phyloP scores from a whole-genome alignment of 2,888 invertebrate genomes.

The Chesias legatella region DNA sequence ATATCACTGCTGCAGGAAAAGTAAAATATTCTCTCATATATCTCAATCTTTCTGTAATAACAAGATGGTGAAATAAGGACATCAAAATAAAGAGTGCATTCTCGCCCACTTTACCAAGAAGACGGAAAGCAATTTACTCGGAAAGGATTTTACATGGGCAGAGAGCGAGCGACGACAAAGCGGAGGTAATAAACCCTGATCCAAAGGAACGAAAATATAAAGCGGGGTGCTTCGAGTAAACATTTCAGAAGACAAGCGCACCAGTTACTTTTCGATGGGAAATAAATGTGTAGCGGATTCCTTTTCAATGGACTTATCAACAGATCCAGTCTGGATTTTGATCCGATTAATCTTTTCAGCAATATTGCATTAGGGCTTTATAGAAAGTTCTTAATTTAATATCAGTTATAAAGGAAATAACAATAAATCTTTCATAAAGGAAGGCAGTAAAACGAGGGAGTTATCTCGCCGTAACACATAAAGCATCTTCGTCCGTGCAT shows the following conservation, averaged over 20 bases:
- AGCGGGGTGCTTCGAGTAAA: conserved; percentile 24
- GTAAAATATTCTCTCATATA: conserved; percentile 15
- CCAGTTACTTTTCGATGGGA: not conserved
- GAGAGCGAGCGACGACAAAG: conserved; percentile 52
- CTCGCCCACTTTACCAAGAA: conserved; percentile 46
- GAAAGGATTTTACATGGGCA: conserved; percentile 54
- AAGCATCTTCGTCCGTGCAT: conserved; percentile 32
- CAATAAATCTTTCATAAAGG: conserved; percentile 31
- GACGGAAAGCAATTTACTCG: conserved; percentile 53
- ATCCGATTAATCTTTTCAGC: too few species aligned
- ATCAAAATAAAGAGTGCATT: conserved; percentile 45
- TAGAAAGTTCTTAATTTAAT: conserved; percentile 27
- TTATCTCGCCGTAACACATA: conserved; percentile 33
- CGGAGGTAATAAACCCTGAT: conserved; percentile 61
- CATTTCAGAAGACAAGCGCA: conserved; percentile 2
- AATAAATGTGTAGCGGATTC: too few species aligned
- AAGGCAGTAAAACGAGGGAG: conserved; percentile 31
- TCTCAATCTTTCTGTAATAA: conserved; percentile 29
- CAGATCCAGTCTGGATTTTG: too few species aligned
- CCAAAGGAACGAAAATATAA: conserved; percentile 53
- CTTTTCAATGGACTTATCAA: too few species aligned
- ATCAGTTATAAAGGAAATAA: conserved; percentile 27
- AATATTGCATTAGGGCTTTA: not conserved
- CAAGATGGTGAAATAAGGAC: conserved; percentile 34
- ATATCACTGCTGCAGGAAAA: conserved; percentile 24